These are phyloP conservation scores for Alca torda DNA, from an alignment of 2,797 vertebrate genomes.

Conservation along the genomic window DNA sequence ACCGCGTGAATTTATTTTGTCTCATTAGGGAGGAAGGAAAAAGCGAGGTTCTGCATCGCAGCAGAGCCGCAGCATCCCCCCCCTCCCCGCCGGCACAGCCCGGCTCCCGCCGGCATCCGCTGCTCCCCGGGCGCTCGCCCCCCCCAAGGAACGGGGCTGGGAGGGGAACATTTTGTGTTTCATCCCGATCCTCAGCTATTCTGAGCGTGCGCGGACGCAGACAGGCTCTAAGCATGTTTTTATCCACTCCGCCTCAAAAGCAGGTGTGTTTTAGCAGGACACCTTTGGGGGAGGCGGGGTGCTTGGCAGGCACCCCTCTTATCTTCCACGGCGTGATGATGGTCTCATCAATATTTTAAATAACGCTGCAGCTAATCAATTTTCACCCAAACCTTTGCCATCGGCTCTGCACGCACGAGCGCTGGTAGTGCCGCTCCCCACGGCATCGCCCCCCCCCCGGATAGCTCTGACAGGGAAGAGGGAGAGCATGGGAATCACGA, in stretches of 20 bases:
- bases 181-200: neutral
- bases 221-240: neutral
- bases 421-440: fast-evolving
- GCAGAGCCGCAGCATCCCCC: fast-evolving
- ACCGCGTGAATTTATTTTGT: neutral
- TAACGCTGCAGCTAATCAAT: fast-evolving
- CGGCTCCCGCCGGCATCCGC: fast-evolving
- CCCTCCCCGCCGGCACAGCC: fast-evolving
- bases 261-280: neutral
- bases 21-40: constrained; percentile 1
- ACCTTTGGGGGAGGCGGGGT: neutral
- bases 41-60: neutral
- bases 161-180: neutral
- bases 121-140: neutral
- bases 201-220: fast-evolving
- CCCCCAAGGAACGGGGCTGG: neutral
- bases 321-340: fast-evolving
- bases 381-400: neutral
- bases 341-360: neutral
- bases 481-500: neutral
- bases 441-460: neutral
- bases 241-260: neutral
- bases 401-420: neutral
- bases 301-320: neutral
- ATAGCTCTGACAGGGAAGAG: neutral